Base-by-base conservation (phyloP, 2,888 invertebrate species). In the Gastracanthus pulcherrimus region DNA sequence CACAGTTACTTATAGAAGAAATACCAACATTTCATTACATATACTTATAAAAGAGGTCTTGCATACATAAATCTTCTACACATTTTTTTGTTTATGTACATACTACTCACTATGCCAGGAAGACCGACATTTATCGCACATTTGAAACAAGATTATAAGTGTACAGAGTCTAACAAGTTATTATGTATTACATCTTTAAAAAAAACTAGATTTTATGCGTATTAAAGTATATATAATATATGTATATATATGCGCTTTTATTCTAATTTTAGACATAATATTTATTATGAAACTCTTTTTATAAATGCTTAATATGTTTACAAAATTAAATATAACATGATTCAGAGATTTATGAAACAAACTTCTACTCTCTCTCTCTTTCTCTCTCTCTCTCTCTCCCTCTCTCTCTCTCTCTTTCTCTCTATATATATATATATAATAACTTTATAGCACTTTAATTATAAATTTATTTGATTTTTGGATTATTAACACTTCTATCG, bases 1-100 rank as follows among this genome's bases (percentile, higher is more conserved):
- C 77, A 82, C 80, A 80, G 19, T 80, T 80, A 76, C 51, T 82
- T 81, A 81, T 45, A 77, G 77, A 74, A 62, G 62, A 79, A 76
- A 79, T 79, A 79, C 79, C 70, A 72, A 72, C 71, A 82, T 66
- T 76, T 79, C 31, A 70, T 64, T 79, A 81, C 45, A 77, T 74
- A 79, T 71, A 75, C 36, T 79, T 82, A 82, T 76, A 82, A 79
- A 82, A 82, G 71, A 79, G 13, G 58, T 76, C 16, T 70, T 62
- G 19, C 60, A 41, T 62, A 81, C 60, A 79, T 66, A 72, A 71
- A 67, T 36, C 11, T 67, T 80, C 69, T 76, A 77, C 55, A 64
- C 36, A 72, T 70, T 77, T 76, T 75, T 72, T 58, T 41, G 26
- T 74, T 41, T 79, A 76, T 80, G 38, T 82, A 82, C 76, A 82